Evolutionary conservation across 1,140 invertebrate species (phyloP), one percentile per base, ranked within the genome.

Genomic region (Eurosta solidaginis): DNA sequence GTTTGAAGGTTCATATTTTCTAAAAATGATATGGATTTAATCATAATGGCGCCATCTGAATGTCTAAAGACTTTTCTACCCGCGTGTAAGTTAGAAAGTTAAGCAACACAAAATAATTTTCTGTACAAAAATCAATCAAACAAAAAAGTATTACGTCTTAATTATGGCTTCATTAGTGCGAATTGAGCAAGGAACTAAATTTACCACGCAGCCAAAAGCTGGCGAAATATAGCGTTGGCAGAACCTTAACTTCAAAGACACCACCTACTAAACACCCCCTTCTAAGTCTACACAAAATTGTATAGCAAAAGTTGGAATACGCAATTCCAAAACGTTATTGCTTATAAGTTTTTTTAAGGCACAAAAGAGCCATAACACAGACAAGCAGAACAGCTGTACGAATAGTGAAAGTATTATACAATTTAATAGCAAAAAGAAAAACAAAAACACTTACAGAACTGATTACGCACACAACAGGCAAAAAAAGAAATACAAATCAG

Each of bases 131-230:
- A 42, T 68, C 59, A 68, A 68, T 68, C 33, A 68, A 20, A 40
- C 33, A 68, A 68, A 68, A 68, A 68, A 68, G n/a, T 68, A 68
- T 68, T 68, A 68, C 59, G n/a, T 36, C 59, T 68, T 68, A 68
- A 68, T 68, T 68, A 68, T 20, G 36, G n/a, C 36, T 40, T 68
- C 59, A 68, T 68, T 68, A 68, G 33, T 20, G 59, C 59, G 27
- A 6, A 40, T 29, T 9, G 17, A 42, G 10, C 29, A 68, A n/a
- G 33, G 22, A 52, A 20, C 49, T 22, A 52, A 52, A 52, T 25
- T 33, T 59, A 29, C 27, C 20, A 33, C 17, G 33, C 17, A 68
- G n/a, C 17, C 20, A 14, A 40, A 22, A n/a, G 10, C 2, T 12
- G 33, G n/a, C 7, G 1, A 36, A 25, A 9, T 4, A 14, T 12